phyloP scores from a whole-genome alignment of 2,888 invertebrate genomes.

The Argyra leucocephala region DNA sequence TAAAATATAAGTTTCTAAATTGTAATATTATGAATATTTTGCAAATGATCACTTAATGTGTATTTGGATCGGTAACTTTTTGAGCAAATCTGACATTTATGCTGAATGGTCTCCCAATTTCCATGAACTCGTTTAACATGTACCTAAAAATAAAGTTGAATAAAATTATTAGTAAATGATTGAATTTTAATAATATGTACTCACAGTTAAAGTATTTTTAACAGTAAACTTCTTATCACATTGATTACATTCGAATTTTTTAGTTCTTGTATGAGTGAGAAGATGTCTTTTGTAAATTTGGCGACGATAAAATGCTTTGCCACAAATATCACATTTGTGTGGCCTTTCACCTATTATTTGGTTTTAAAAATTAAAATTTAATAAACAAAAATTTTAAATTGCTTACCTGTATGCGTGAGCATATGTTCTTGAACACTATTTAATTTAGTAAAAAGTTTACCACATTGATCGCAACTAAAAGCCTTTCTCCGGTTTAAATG shows the following conservation, averaged over 20 bases:
- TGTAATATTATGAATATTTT: not conserved
- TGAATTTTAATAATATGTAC: not conserved
- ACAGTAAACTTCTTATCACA: slow-evolving; percentile 15
- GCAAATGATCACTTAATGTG: not conserved
- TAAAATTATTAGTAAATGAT: not conserved
- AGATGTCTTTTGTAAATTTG: slow-evolving; percentile 16
- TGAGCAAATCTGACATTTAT: not conserved
- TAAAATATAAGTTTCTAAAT: too few species aligned
- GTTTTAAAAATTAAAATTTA: too few species aligned
- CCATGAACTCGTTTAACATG: slow-evolving; percentile 5
- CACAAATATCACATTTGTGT: slow-evolving; percentile 15
- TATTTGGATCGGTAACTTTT: slow-evolving; percentile 9
- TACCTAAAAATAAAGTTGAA: slow-evolving; percentile 11
- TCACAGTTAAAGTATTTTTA: slow-evolving; percentile 11
- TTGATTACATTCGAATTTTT: slow-evolving; percentile 17
- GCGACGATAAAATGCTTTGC: slow-evolving; percentile 16
- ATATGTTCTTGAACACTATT: slow-evolving; percentile 19
- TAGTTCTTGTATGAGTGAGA: slow-evolving; percentile 16
- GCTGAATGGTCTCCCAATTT: not conserved
- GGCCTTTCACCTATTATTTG: slow-evolving; percentile 16
- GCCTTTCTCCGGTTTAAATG: slow-evolving; percentile 16
- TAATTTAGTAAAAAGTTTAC: slow-evolving; percentile 17
- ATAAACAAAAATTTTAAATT: not conserved
- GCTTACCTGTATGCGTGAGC: slow-evolving; percentile 17
- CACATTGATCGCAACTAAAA: slow-evolving; percentile 18